Percentiles rank a stretch among this genome's conserved stretches.
Conservation (phyloP, 2,888 invertebrate species). For the Anodontia alba region DNA sequence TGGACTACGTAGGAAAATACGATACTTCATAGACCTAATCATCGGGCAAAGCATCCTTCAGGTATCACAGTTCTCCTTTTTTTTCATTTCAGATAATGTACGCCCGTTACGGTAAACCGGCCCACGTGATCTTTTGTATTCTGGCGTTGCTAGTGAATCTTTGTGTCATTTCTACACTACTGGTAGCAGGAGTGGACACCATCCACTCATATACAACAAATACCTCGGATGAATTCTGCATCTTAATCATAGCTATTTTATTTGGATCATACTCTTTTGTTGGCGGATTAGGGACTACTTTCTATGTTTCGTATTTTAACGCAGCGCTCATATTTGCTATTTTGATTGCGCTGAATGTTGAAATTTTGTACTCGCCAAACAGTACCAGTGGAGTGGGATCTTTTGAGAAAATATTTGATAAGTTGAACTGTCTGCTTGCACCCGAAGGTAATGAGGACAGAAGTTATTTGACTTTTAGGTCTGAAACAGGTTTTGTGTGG, state of each 20-base stretch:
- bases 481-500: constrained; percentile 68
- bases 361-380: constrained; percentile 57
- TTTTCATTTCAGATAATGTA: constrained; percentile 66
- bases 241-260: constrained; percentile 74
- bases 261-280: constrained; percentile 76
- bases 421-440: constrained; percentile 55
- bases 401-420: constrained; percentile 63
- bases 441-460: constrained; percentile 64
- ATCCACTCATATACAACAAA: constrained; percentile 69
- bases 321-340: constrained; percentile 68
- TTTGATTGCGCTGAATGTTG: constrained; percentile 64
- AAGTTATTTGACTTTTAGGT: constrained; percentile 72
- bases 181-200: constrained; percentile 68
- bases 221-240: constrained; percentile 73
- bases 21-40: too few relatives aligned
- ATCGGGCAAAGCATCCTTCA: too few relatives aligned
- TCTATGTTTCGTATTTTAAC: constrained; percentile 81
- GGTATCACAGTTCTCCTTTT: too few relatives aligned
- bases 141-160: constrained; percentile 76
- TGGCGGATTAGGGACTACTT: constrained; percentile 79
- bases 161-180: constrained; percentile 69
- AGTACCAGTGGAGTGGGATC: constrained; percentile 42
- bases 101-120: constrained; percentile 72
- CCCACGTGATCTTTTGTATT: constrained; percentile 74
- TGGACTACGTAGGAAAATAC: too few relatives aligned